Evolutionary conservation across 2,113 vertebrate genomes (phyloP).

Genomic region (Pseudopodoces humilis): DNA sequence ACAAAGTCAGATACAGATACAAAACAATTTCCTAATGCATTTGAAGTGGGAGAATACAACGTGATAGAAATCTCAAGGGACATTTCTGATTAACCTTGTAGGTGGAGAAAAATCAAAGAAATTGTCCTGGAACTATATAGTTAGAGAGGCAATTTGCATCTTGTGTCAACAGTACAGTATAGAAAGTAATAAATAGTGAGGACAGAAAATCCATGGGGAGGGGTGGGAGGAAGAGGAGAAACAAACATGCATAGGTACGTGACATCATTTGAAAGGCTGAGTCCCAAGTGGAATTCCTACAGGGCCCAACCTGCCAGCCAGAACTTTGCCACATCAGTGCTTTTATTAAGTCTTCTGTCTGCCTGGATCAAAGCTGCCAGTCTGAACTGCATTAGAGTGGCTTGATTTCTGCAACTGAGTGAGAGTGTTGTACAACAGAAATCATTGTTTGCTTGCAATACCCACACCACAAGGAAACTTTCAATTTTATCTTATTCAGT

Average conservation of each 20-base stretch:
- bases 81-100: neutral
- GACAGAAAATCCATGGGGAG: neutral
- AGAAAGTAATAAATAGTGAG: neutral
- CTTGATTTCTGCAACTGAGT: neutral
- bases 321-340: neutral
- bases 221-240: neutral
- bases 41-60: neutral
- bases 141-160: neutral
- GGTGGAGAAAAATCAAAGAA: neutral
- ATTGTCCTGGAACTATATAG: neutral
- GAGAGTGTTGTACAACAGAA: neutral
- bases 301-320: neutral
- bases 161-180: neutral
- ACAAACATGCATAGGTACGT: neutral
- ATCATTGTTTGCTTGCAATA: neutral
- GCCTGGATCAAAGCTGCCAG: neutral
- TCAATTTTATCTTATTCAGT: neutral
- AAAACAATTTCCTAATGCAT: neutral
- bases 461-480: neutral
- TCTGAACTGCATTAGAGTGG: neutral
- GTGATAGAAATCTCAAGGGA: neutral
- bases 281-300: neutral
- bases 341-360: neutral
- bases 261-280: neutral
- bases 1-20: neutral